Evolutionary conservation across 2,888 invertebrate genomes (phyloP), one percentile per base, ranked within the genome.

Genomic region (Platynereis dumerilii): DNA sequence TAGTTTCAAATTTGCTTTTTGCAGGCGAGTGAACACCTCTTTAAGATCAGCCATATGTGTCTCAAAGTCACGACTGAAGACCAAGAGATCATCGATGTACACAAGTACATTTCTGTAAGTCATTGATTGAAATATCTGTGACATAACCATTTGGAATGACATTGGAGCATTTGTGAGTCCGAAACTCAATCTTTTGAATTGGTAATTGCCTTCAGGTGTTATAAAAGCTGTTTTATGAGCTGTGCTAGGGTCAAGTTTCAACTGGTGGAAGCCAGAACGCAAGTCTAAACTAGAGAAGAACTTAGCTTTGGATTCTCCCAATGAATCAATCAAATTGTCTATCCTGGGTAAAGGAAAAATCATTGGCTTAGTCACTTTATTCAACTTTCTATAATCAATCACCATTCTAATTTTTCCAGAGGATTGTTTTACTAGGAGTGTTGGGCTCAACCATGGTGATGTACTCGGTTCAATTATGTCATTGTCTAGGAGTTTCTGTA

Each of bases 51-150:
- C 5, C 22, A 12, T 10, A 48, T 48, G 48, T 22, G 3, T 22
- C n/a, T 59, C 60, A 24, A 73, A 71, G 2, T 54, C 42, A 34
- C 52, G 28, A 0, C 39, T 28, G n/a, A 58, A 74, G 3, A 72
- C 58, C 1, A 72, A 39, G 1, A 72, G 52, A 57, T 74, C 73
- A 26, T 72, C 73, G 0, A 72, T 27, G 42, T 72, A 74, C 20
- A 64, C 59, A 1, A 74, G 48, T 5, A 48, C 22, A 48, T 20
- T 48, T 48, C 17, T n/a, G 48, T 48, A 22, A 48, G n/a, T 48
- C 20, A 48, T n/a, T 22, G 20, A n/a, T n/a, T 22, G n/a, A 22
- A 48, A 48, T 3, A 48, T n/a, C 22, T 48, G 20, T 20, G 20
- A 20, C 48, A 48, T 48, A 22, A n/a, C n/a, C 20, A 48, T n/a